Base-by-base conservation (phyloP, 2,888 invertebrate genomes). In the Melanostoma scalare region DNA sequence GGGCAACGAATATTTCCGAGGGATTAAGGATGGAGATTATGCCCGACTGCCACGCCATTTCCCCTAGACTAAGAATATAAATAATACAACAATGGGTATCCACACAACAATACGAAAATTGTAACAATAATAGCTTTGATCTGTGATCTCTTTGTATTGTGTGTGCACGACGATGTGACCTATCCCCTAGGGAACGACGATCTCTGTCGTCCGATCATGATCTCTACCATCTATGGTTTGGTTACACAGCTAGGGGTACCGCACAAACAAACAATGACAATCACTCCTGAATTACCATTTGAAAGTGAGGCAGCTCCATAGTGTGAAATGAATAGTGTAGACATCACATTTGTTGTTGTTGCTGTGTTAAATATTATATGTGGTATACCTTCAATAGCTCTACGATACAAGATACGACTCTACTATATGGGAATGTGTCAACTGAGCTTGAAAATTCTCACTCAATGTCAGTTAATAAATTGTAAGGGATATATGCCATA, bases 401-500 rank as follows among this genome's bases (percentile, higher is more conserved):
- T 46, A 65, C 63, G 10, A 42, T 36, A 20, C 4, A 6, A 38
- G 6, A 36, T 33, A n/a, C 36, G 61, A 73, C 20, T 20, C 20
- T 0, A 20, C 20, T 20, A 20, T 20, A 20, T 74, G 77, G 68
- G 73, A 82, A 82, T 75, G 72, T 84, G 71, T 79, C 79, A 84
- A 79, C 84, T 78, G 79, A 84, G 79, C 84, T 84, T 79, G 79
- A 84, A 84, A 79, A 84, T 79, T 84, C 84, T 75, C 79, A 79
- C 84, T 84, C 84, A 84, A 79, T 79, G 79, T 79, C 84, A 84
- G 84, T 84, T 84, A 82, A 82, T 77, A 82, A 77, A 82, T 73
- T 82, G 82, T 82, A 82, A 77, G 77, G 77, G 78, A 82, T 74
- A 73, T 61, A 67, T 55, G 53, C 46, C 48, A 50, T 42, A 48